Evolutionary conservation across 2,888 invertebrate species (phyloP).

Genomic region (Eulithis testata): DNA sequence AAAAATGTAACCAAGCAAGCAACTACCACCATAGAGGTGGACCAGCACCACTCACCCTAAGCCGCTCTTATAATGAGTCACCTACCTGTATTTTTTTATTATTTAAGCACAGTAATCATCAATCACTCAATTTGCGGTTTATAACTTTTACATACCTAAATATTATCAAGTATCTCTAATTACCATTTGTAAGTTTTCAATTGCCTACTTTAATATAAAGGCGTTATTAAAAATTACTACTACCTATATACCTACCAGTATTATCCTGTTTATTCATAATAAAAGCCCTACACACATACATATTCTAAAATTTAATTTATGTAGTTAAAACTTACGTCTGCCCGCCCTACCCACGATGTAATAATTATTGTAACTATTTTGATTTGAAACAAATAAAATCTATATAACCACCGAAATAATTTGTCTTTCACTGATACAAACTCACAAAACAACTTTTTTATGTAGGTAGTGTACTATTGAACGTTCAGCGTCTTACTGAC

Average conservation of each 20-base stretch:
- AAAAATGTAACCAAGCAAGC: conserved; percentile 39
- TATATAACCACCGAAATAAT: conserved; percentile 27
- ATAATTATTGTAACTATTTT: conserved; percentile 26
- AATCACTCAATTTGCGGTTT: too few species aligned
- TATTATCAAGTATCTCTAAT: too few species aligned
- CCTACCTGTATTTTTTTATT: neutral
- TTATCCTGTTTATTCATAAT: neutral
- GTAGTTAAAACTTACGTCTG: neutral
- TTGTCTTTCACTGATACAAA: conserved; percentile 40
- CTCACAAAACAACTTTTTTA: conserved; percentile 57
- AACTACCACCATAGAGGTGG: neutral
- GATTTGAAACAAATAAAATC: conserved; percentile 31
- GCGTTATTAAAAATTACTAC: too few species aligned
- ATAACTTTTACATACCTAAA: too few species aligned
- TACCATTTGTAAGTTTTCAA: too few species aligned
- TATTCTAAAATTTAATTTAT: neutral
- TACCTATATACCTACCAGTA: too few species aligned
- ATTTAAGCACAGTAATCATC: too few species aligned
- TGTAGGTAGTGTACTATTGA: conserved; percentile 54
- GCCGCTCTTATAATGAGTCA: neutral
- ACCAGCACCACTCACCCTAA: neutral
- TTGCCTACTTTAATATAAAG: too few species aligned
- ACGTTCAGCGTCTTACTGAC: conserved; percentile 67
- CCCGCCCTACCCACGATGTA: neutral
- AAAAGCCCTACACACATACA: too few species aligned